Evolutionary conservation across 1,140 invertebrate species (phyloP), one percentile per base, ranked within the genome.

Genomic region (Coboldia fuscipes): DNA sequence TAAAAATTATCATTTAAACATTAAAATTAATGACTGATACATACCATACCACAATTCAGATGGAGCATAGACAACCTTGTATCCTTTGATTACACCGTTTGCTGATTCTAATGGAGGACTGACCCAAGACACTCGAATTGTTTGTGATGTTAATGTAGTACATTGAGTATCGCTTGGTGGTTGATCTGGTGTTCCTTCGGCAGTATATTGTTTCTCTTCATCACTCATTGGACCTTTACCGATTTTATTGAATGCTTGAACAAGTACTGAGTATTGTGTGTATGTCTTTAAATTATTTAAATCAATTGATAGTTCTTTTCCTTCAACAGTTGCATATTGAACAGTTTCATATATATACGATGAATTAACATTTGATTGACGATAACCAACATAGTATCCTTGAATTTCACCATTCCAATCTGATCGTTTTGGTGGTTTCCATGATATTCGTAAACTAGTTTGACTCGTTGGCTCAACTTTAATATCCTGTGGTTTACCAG

Each of bases 51-150:
- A 89, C 34, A 76, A 71, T 42, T 88, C 81, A 42, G 78, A 82
- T 30, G 86, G 83, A 46, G 85, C 88, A 50, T 90, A 94, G 39
- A 94, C 75, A 33, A 96, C 84, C 61, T 93, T 94, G 62, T 94
- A 97, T 18, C 86, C 88, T 54, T 90, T 89, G 40, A 96, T 88
- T 28, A 93, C 74, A 42, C 90, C 90, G 51, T 96, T 90, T 27
- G 89, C 82, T 35, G 84, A 75, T 34, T 74, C 75, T 0, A 86
- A 62, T 18, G 85, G 83, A 1, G 88, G 86, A 1, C 85, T 85
- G 1, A 81, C 75, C 89, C 89, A 97, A 3, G 80, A 81, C 3
- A 96, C 81, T 35, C 83, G 67, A 47, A 97, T 88, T 14, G 83
- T 90, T 56, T 90, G 81, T 6, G 89, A 89, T 3, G 84, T 89